Conservation (phyloP, 2,113 vertebrate genomes). For the Bettongia penicillata region DNA sequence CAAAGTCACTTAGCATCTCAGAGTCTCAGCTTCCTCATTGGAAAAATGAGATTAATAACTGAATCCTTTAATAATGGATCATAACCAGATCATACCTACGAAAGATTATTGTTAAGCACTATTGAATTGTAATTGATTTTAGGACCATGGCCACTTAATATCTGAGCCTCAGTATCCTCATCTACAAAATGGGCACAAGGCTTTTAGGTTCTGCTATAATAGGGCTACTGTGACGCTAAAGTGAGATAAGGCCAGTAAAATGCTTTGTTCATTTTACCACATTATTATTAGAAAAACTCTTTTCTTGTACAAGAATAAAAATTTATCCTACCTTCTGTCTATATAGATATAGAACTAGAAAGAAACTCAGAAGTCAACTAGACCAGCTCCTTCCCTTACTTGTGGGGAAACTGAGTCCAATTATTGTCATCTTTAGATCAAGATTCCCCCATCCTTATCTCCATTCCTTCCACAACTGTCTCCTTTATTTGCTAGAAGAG, state of each 20-base stretch:
- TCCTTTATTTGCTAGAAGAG: neutral
- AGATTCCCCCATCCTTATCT: neutral
- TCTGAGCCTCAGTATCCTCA: neutral
- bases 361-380: neutral
- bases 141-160: neutral
- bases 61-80: neutral
- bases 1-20: neutral
- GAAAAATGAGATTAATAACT: neutral
- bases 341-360: neutral
- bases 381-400: neutral
- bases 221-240: neutral
- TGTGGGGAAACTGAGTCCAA: neutral
- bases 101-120: neutral
- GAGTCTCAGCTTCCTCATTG: neutral
- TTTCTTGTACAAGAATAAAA: neutral
- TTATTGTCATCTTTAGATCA: neutral
- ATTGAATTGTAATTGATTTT: neutral
- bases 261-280: too few species aligned
- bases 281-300: too few species aligned
- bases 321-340: neutral
- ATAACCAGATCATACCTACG: neutral
- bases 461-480: neutral
- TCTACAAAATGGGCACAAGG: neutral
- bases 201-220: neutral
- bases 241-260: too few species aligned